Evolutionary conservation across 1,140 invertebrate species (phyloP).

Genomic region (Ditylenchus dipsaci): DNA sequence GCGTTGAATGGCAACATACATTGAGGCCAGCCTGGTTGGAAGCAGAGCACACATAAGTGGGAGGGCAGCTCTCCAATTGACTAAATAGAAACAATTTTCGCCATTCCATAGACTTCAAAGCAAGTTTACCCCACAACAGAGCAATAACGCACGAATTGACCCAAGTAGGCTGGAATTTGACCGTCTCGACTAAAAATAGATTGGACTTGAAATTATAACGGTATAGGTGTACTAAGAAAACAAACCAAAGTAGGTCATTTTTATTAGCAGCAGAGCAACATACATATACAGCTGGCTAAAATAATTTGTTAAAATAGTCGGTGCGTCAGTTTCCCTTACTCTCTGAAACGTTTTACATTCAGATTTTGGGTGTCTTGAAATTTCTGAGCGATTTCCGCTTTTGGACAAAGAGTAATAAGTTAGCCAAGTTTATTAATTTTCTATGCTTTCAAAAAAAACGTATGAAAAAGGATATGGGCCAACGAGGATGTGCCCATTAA

Average conservation of each 20-base stretch:
- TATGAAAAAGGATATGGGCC: no score
- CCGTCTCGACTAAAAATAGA: constrained; percentile 34
- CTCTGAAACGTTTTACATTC: no score
- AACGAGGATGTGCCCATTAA: no score
- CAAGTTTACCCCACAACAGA: constrained; percentile 8
- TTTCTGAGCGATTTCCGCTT: no score
- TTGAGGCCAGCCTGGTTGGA: constrained; percentile 41
- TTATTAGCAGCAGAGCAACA: constrained; percentile 35
- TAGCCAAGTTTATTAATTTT: no score
- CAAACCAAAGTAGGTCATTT: background rate
- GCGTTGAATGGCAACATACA: constrained; percentile 38
- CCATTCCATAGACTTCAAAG: background rate
- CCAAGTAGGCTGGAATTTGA: constrained; percentile 39
- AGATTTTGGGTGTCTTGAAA: no score
- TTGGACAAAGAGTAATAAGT: no score
- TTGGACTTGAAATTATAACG: constrained; percentile 5
- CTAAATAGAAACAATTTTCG: constrained; percentile 1
- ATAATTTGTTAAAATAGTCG: background rate
- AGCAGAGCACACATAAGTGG: constrained; percentile 33
- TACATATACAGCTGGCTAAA: constrained; percentile 44
- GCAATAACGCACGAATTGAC: constrained; percentile 30
- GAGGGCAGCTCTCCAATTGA: constrained; percentile 34
- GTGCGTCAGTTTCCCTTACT: no score
- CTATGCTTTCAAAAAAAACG: no score
- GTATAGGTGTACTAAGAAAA: background rate